Conservation (phyloP, 2,113 vertebrate genomes). For the Lagopus muta region DNA sequence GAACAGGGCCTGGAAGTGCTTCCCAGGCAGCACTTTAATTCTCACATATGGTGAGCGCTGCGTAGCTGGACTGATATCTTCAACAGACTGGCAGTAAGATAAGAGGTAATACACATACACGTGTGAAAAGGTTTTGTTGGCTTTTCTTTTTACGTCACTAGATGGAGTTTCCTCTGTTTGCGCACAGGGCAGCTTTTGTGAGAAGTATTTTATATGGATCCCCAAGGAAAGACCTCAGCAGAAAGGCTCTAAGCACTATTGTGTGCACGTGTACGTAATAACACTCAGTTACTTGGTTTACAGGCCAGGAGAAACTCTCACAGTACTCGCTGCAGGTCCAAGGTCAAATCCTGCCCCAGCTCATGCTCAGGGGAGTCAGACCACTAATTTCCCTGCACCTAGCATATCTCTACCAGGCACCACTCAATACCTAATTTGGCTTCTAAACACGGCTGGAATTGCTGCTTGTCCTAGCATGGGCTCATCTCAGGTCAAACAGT, state of each 20-base stretch:
- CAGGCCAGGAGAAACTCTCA: not conserved
- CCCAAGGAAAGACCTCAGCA: conserved; percentile 41
- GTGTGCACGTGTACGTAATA: not conserved
- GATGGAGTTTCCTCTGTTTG: conserved; percentile 27
- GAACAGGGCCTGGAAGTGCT: not conserved
- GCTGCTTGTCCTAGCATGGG: not conserved
- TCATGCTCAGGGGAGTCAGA: not conserved
- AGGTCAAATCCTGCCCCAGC: not conserved
- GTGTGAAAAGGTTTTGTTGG: not conserved
- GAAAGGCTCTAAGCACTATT: not conserved
- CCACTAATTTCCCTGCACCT: not conserved
- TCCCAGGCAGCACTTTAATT: not conserved
- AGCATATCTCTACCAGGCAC: not conserved
- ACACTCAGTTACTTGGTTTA: not conserved
- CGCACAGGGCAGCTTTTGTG: conserved; percentile 62
- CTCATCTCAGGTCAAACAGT: not conserved
- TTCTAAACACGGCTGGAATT: fast-evolving
- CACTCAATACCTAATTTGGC: not conserved
- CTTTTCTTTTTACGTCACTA: not conserved
- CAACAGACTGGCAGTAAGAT: not conserved
- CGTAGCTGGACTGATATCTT: not conserved
- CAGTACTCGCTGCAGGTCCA: not conserved
- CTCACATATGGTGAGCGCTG: not conserved
- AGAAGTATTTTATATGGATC: conserved; percentile 62
- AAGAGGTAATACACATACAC: not conserved